Conservation (phyloP, 2,888 invertebrate genomes). For the Cloeon dipterum region DNA sequence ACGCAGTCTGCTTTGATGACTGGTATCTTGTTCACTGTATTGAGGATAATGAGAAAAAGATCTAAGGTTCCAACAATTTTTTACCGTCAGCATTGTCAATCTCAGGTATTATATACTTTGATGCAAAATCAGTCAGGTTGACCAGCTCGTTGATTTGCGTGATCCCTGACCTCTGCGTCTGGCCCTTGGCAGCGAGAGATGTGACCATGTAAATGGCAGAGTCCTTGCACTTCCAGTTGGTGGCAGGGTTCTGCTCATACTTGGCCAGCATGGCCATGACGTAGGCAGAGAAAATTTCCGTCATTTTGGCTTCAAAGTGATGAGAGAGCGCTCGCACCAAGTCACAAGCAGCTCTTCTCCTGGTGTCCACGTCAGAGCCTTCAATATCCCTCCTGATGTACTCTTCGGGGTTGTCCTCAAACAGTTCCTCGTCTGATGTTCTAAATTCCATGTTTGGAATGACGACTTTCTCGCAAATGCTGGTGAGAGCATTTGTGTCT, state of each 20-base stretch:
- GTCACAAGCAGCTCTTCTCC: constrained; percentile 90
- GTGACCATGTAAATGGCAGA: constrained; percentile 91
- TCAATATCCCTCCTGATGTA: constrained; percentile 91
- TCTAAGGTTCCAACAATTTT: too few relatives aligned
- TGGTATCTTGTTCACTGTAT: constrained; percentile 57
- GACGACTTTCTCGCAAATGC: constrained; percentile 94
- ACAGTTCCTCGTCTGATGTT: constrained; percentile 83
- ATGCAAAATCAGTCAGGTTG: constrained; percentile 70
- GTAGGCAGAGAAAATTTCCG: constrained; percentile 70
- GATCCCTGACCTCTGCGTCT: constrained; percentile 74
- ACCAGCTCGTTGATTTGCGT: constrained; percentile 80
- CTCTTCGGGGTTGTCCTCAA: constrained; percentile 96
- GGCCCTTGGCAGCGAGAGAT: constrained; percentile 73
- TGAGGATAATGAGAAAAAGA: not conserved
- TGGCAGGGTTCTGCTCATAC: constrained; percentile 47
- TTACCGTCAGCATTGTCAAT: constrained; percentile 49
- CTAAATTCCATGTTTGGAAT: constrained; percentile 96
- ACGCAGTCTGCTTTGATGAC: constrained; percentile 91
- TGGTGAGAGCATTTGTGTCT: constrained; percentile 61
- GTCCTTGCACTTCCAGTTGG: constrained; percentile 86
- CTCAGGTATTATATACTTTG: constrained; percentile 69
- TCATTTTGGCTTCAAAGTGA: constrained; percentile 71
- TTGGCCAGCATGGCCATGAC: constrained; percentile 59
- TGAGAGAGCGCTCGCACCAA: constrained; percentile 76
- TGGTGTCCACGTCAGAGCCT: constrained; percentile 92